Percentiles rank a stretch among this genome's conserved stretches.
Evolutionary conservation across 2,888 invertebrate species (phyloP).

Genomic region (Pseudococcus viburni): DNA sequence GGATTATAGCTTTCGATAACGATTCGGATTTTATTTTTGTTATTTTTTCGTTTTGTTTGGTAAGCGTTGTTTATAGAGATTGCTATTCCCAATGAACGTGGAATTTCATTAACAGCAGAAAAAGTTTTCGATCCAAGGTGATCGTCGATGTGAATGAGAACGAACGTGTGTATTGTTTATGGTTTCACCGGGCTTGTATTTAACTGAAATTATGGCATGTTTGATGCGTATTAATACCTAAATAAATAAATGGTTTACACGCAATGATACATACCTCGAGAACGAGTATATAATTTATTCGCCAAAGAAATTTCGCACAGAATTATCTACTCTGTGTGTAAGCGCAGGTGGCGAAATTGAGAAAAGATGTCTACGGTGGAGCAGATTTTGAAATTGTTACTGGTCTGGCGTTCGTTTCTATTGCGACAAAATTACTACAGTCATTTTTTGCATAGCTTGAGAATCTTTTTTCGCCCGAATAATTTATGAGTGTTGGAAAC

Average conservation of each 20-base stretch:
- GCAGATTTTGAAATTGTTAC: too few relatives aligned
- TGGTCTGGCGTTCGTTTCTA: too few relatives aligned
- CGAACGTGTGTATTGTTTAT: not conserved
- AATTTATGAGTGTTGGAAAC: too few relatives aligned
- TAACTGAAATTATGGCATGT: constrained; percentile 16
- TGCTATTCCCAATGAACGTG: not conserved
- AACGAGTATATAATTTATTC: too few relatives aligned
- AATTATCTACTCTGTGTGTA: too few relatives aligned
- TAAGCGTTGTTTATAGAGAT: not conserved
- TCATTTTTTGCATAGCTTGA: too few relatives aligned
- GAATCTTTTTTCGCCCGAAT: too few relatives aligned
- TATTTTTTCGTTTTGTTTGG: not conserved
- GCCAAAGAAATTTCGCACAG: too few relatives aligned
- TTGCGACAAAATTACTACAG: too few relatives aligned
- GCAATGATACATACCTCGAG: not conserved
- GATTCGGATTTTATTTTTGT: not conserved
- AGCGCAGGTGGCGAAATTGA: too few relatives aligned
- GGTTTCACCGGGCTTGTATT: constrained; percentile 1
- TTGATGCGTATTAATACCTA: not conserved
- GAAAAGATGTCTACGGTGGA: too few relatives aligned
- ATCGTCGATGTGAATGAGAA: not conserved
- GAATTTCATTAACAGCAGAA: not conserved
- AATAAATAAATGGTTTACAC: constrained; percentile 10
- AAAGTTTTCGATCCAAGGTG: not conserved
- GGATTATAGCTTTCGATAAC: not conserved